Conservation (phyloP, 2,888 invertebrate species). For the Drosophila cognata region DNA sequence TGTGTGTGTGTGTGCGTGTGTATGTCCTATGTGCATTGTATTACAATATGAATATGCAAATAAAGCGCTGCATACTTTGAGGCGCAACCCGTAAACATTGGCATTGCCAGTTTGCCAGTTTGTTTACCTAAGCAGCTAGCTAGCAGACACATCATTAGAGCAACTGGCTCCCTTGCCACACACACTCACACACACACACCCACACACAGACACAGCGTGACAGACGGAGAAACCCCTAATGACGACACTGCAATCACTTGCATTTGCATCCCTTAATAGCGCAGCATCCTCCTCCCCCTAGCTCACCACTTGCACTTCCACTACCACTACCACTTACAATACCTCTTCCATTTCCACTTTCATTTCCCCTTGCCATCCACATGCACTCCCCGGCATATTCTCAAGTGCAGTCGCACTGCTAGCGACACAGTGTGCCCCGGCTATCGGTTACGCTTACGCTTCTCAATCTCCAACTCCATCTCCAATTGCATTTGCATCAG, state of each 20-base stretch:
- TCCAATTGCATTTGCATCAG: neutral
- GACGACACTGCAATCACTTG: constrained; percentile 65
- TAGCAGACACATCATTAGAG: constrained; percentile 57
- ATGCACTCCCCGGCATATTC: constrained; percentile 1
- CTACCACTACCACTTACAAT: neutral
- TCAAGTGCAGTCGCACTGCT: constrained; percentile 53
- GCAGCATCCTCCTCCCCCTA: neutral
- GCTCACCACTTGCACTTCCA: neutral
- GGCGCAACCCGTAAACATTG: constrained; percentile 44
- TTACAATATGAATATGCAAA: constrained; percentile 71
- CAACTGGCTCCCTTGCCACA: constrained; percentile 14
- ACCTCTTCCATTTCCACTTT: neutral
- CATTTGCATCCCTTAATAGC: constrained; percentile 74
- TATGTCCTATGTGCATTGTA: constrained; percentile 1
- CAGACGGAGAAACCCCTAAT: constrained; percentile 61
- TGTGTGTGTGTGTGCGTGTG: constrained; percentile 1
- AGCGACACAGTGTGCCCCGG: constrained; percentile 17
- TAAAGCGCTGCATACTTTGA: constrained; percentile 56
- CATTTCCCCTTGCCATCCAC: neutral
- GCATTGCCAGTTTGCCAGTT: constrained; percentile 8
- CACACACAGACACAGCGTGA: neutral
- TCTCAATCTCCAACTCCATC: constrained; percentile 9
- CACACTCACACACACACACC: neutral
- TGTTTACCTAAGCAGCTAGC: constrained; percentile 69
- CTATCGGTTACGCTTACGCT: constrained; percentile 34